Evolutionary conservation across 2,888 invertebrate genomes (phyloP), one percentile per base, ranked within the genome.

Genomic region (Dasysyrphus albostriatus): DNA sequence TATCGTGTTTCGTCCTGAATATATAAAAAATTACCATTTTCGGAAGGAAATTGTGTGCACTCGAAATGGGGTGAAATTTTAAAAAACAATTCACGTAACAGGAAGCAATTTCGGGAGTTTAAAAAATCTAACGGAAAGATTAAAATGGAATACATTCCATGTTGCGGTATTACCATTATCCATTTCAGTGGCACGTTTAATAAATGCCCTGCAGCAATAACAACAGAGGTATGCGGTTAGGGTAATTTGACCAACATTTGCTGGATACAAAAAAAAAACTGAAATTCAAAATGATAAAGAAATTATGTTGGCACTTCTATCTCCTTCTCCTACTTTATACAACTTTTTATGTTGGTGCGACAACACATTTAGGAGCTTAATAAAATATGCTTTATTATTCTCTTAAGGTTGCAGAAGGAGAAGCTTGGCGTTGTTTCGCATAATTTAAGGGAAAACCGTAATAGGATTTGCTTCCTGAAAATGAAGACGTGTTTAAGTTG

Each of bases 21-120:
- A 65, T 58, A 34, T 49, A 34, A 58, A 74, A 69, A 75, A 84
- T 75, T 84, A 58, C 51, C 80, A 79, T 76, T 80, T 80, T 75
- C 75, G 58, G 74, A 54, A 73, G 83, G 78, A 73, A 69, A 67
- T 61, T 65, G 76, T 77, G 70, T 82, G 63, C 29, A 42, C 49
- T 61, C 19, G 34, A 80, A 70, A 67, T 78, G 73, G 51, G 42
- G 61, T 78, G 34, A 42, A 69, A 77, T 77, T 82, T 65, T 49
- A 69, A 69, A n/a, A 78, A 83, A 83, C 73, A 83, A 74, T 78
- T 74, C 73, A 65, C 65, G 58, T 58, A 82, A 65, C 70, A 65
- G 72, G 73, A 79, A 69, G 59, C 59, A 78, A 61, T 83, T 79
- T 59, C 24, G 44, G 67, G 51, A 81, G 16, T 47, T 73, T n/a